Conservation (phyloP, 2,888 invertebrate species). For the Dicranocentrus wangi region DNA sequence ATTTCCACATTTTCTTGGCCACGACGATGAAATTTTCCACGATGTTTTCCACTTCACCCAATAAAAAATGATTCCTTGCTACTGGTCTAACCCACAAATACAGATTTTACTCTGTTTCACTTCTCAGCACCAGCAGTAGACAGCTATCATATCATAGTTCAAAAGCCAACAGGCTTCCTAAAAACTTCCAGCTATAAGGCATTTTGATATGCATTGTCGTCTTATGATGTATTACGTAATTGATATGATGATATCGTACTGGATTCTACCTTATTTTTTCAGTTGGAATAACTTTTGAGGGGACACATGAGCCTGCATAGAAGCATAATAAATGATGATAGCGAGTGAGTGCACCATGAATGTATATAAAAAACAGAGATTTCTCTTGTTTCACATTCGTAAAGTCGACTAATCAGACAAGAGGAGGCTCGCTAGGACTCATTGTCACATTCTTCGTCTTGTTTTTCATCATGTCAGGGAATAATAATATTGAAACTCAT, state of each 20-base stretch:
- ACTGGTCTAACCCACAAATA: conserved; percentile 26
- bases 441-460: conserved; percentile 42
- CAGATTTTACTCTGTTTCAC: neutral
- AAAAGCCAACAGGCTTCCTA: no score
- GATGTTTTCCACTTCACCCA: neutral
- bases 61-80: conserved; percentile 25
- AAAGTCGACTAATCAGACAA: neutral
- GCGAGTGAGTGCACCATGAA: no score
- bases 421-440: conserved; percentile 19
- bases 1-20: conserved; percentile 15
- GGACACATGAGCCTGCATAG: conserved; percentile 47
- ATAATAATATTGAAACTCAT: neutral
- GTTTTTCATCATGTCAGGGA: neutral
- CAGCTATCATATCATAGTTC: no score
- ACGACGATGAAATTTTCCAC: neutral
- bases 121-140: no score
- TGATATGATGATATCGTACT: conserved; percentile 8
- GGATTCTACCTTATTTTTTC: conserved; percentile 20
- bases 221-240: neutral
- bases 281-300: neutral
- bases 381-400: conserved; percentile 16
- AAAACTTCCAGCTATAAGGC: no score
- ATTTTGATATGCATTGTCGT: neutral
- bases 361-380: neutral
- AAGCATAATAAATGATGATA: conserved; percentile 18